Evolutionary conservation across 2,888 invertebrate species (phyloP).

Genomic region (Polydrusus cervinus): DNA sequence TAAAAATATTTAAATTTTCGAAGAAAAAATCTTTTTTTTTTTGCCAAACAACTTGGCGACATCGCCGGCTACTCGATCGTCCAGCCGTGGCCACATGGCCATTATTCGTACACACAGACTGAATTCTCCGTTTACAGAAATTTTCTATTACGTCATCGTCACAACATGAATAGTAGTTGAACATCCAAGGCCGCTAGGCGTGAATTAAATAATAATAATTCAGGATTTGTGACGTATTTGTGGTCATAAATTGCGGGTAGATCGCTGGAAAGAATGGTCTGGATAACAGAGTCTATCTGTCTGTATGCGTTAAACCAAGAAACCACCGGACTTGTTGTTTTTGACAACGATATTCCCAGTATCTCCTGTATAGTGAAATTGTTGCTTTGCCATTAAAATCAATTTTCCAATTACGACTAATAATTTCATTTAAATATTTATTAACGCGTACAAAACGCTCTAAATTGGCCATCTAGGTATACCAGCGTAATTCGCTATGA

Average conservation of each 20-base stretch:
- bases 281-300: too few species aligned
- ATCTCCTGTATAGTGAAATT: too few species aligned
- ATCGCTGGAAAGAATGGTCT: too few species aligned
- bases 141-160: conserved; percentile 44
- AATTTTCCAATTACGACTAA: conserved; percentile 12
- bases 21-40: too few species aligned
- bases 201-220: conserved; percentile 33
- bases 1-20: too few species aligned
- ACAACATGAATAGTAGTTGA: conserved; percentile 35
- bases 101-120: conserved; percentile 13
- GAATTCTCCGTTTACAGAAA: conserved; percentile 34
- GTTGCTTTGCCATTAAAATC: neutral
- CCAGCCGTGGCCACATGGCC: conserved; percentile 30
- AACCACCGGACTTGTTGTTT: too few species aligned
- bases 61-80: neutral
- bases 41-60: conserved; percentile 8
- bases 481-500: neutral
- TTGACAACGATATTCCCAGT: too few species aligned
- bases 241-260: neutral
- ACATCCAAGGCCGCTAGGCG: conserved; percentile 45
- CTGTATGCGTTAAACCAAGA: neutral
- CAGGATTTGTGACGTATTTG: conserved; percentile 15
- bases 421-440: conserved; percentile 15
- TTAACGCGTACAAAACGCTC: neutral
- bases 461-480: conserved; percentile 7